Evolutionary conservation across 2,888 invertebrate genomes (phyloP).

Genomic region (Biston stratarius): DNA sequence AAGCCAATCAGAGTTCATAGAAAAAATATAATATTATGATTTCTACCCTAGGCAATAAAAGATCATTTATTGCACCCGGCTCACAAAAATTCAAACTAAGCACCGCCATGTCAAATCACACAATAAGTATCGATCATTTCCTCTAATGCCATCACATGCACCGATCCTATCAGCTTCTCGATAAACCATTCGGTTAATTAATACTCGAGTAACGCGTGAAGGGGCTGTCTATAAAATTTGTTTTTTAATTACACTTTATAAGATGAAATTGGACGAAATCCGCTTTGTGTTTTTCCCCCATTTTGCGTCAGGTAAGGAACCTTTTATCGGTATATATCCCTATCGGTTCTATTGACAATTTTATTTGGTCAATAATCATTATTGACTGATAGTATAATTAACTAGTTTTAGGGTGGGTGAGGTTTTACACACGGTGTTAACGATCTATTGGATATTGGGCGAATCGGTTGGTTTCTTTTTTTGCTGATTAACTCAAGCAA

Average conservation of each 20-base stretch:
- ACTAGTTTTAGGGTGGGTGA: conserved; percentile 70
- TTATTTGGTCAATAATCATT: conserved; percentile 83
- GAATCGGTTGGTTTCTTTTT: conserved; percentile 39
- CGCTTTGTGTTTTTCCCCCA: conserved; percentile 76
- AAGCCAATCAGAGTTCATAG: conserved; percentile 51
- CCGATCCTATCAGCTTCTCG: conserved; percentile 60
- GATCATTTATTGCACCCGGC: conserved; percentile 71
- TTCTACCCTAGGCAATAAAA: conserved; percentile 56
- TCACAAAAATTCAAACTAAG: conserved; percentile 62
- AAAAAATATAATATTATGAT: conserved; percentile 53
- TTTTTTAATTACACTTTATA: conserved; percentile 83
- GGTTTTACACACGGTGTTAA: conserved; percentile 42
- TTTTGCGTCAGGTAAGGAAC: conserved; percentile 58
- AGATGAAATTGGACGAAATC: conserved; percentile 78
- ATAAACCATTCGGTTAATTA: conserved; percentile 80
- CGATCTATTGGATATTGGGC: conserved; percentile 36
- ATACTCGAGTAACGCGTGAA: conserved; percentile 74
- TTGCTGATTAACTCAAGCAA: conserved; percentile 51
- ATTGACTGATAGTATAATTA: conserved; percentile 82
- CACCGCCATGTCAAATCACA: conserved; percentile 72
- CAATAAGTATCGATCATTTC: conserved; percentile 66
- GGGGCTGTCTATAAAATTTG: conserved; percentile 76
- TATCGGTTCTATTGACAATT: conserved; percentile 83
- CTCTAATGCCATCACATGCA: conserved; percentile 64
- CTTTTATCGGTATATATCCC: conserved; percentile 60